These are phyloP conservation scores for Nebria salina DNA, from an alignment of 2,888 invertebrate species.

Conservation along the genomic window DNA sequence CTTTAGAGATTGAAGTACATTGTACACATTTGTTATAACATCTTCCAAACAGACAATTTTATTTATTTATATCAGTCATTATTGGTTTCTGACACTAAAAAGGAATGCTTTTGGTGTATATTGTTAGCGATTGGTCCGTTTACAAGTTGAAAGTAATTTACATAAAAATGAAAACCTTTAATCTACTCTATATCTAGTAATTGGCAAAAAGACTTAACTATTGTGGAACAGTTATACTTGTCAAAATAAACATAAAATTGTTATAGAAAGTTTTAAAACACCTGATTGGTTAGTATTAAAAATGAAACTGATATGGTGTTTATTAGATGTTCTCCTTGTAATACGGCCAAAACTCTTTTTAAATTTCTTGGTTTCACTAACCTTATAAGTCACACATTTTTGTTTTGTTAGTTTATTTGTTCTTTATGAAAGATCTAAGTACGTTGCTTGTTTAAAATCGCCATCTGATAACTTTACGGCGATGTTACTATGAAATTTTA, in stretches of 20 bases:
- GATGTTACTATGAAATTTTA: conserved; percentile 70
- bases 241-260: background rate
- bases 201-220: background rate
- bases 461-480: conserved; percentile 18
- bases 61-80: background rate
- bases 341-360: background rate
- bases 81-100: background rate
- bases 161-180: background rate
- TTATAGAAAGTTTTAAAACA: background rate
- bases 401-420: background rate
- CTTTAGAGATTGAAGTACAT: background rate
- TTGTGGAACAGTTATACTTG: too few species aligned
- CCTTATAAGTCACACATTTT: conserved; percentile 23
- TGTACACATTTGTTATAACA: background rate
- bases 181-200: background rate
- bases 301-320: conserved; percentile 17
- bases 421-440: background rate
- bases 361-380: conserved; percentile 36
- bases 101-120: background rate
- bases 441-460: conserved; percentile 20
- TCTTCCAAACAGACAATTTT: background rate
- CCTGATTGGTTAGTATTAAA: background rate
- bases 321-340: conserved; percentile 13
- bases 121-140: background rate
- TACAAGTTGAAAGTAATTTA: background rate